Evolutionary conservation across 2,888 invertebrate genomes (phyloP), one percentile per base, ranked within the genome.

Genomic region (Synanthedon tipuliformis): DNA sequence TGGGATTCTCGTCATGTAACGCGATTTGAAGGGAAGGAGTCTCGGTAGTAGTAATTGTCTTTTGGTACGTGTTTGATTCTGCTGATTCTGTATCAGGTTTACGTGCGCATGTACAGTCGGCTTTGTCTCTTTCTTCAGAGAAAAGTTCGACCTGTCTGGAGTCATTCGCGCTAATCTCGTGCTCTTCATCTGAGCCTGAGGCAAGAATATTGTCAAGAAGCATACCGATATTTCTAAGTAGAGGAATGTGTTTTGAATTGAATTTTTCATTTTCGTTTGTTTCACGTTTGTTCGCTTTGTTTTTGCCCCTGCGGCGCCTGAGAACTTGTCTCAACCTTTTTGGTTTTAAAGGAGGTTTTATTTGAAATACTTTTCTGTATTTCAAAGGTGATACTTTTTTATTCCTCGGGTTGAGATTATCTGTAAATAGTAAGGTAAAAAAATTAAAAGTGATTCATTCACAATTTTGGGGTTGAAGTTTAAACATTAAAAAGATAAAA

Each of bases 141-240:
- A 59, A 51, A 53, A 63, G 63, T 60, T 65, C 64, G 61, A 69
- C 64, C 50, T 65, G 67, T 61, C 66, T 69, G 55, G 63, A 63
- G 58, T 73, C 69, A 52, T 56, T 62, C 60, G 53, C 51, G 50
- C 57, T 54, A 51, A 53, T 54, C 61, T 74, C 70, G 55, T 58
- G 52, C 57, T 74, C 68, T 52, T 78, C 75, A 69, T 74, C 61
- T 51, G 73, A 66, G 59, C 73, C 73, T 61, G 74, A 53, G 57
- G 63, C 58, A 61, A 87, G 73, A 63, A 87, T 67, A 75, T 81
- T 75, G 70, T 84, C 78, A 71, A 87, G 75, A 64, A 87, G 62
- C 68, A 83, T 60, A 62, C 76, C 71, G 70, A 87, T 69, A 67
- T 74, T 82, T 57, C 72, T 81, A 69, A 86, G 78, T 52, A 87